Percentiles rank a stretch among this genome's conserved stretches.
Evolutionary conservation across 1,140 invertebrate genomes (phyloP).

Genomic region (Drosophila busckii): DNA sequence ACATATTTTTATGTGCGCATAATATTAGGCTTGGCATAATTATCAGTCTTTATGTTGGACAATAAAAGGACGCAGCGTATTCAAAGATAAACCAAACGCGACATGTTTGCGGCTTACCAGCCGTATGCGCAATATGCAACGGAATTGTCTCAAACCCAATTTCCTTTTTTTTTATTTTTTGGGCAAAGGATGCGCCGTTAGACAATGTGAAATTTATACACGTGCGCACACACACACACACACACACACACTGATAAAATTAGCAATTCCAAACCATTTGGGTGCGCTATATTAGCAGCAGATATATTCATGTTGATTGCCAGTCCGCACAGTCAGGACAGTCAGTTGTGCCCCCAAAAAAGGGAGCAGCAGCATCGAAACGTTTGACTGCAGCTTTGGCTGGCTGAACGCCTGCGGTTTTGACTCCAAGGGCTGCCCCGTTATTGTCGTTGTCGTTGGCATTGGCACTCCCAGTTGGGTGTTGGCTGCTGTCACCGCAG

Average conservation of each 20-base stretch:
- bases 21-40: slow-evolving; percentile 69
- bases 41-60: slow-evolving; percentile 68
- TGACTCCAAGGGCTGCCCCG: slow-evolving; percentile 13
- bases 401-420: slow-evolving; percentile 38
- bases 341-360: slow-evolving; percentile 29
- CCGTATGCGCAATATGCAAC: slow-evolving; percentile 21
- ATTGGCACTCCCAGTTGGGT: slow-evolving; percentile 16
- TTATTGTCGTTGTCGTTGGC: slow-evolving; percentile 15
- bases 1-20: slow-evolving; percentile 65
- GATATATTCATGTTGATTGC: slow-evolving; percentile 66
- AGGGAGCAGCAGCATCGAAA: slow-evolving; percentile 21
- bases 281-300: slow-evolving; percentile 63
- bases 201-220: slow-evolving; percentile 27
- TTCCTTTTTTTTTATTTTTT: too few species aligned
- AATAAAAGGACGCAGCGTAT: slow-evolving; percentile 54
- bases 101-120: neutral
- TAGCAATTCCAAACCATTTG: slow-evolving; percentile 70
- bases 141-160: slow-evolving; percentile 2
- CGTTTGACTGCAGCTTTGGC: slow-evolving; percentile 7
- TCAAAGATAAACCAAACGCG: too few species aligned
- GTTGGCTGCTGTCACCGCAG: neutral
- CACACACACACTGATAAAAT: slow-evolving; percentile 66
- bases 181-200: slow-evolving; percentile 20
- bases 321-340: slow-evolving; percentile 19
- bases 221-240: too few species aligned